Base-by-base conservation (phyloP, 35 echinoderm and acorn worm species). In the Patiria miniata region DNA sequence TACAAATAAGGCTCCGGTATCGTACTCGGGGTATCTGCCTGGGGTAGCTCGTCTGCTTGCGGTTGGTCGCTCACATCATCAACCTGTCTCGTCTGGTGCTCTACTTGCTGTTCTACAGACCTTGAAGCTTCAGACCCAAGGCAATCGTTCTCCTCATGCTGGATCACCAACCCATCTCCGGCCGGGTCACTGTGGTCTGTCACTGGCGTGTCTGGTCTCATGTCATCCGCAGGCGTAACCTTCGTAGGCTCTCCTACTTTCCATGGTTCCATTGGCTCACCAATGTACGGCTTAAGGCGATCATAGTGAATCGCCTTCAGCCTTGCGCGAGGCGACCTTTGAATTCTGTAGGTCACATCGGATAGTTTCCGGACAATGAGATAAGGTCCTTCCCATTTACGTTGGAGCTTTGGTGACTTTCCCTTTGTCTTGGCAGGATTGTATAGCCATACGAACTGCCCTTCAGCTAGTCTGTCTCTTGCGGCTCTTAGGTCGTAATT, bases 321-420 rank as follows among this genome's bases (percentile, higher is more conserved):
- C 37, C n/a, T 5, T n/a, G 7, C 39, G 22, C 37, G 30, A 17
- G 30, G 30, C 37, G 14, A 21, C 12, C 78, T 39, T 36, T 79
- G 78, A 3, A 92, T 86, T n/a, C 83, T 39, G 78, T 61, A 92
- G 19, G 82, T 39, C 17, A 92, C 78, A 15, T 87, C 84, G 2
- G 84, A 80, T 23, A 92, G 40, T 30, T 87, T 86, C 18, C 73
- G 18, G 7, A 87, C 21, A 28, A 82, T 68, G 0, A 52, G 77
- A 5, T 79, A 86, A 8, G 90, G 90, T 8, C 90, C 90, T 50
- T 52, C 51, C 90, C 84, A 92, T 51, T 32, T 79, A 14, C 39
- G 61, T 28, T 86, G 68, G 16, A 92, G 40, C 36, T 92, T 92
- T 15, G 91, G 91, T 65, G 83, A 82, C 7, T 82, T 5, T 1